Evolutionary conservation across 2,888 invertebrate genomes (phyloP), one percentile per base, ranked within the genome.

Genomic region (Theodoxus fluviatilis): DNA sequence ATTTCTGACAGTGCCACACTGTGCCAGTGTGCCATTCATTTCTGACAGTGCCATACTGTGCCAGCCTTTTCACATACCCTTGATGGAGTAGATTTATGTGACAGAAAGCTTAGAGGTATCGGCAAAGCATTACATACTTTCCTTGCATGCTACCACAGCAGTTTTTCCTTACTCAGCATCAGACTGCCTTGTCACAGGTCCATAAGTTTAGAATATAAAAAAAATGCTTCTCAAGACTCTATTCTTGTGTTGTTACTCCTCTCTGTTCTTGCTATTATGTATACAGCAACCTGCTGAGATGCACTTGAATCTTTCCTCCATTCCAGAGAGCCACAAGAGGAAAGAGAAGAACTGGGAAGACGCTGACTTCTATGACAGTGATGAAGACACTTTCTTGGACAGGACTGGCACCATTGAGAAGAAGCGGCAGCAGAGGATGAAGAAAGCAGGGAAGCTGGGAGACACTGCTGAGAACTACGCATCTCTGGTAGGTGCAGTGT

Each of bases 331-430:
- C 71, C 91, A 92, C n/a, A 93, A 94, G 71, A 90, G 93, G 0
- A 94, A 94, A 85, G 88, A 90, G 12, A 92, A 92, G 77, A 92
- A 93, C 79, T 93, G 94, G 84, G 86, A 83, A 74, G 94, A 94
- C 2, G 94, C 97, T 82, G 98, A 96, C 87, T 96, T 90, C 85
- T 96, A 95, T 86, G 94, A 94, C 78, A 94, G 94, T 0, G 97
- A 99, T 82, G 98, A 99, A 73, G 98, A 99, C 86, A 93, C 93
- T 31, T 99, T 94, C 89, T 90, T 96, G 68, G 99, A 99, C 86
- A 90, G 98, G 74, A 99, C 99, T 0, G 98, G 98, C 1, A 91
- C 92, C 70, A 91, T 98, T 31, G 96, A 97, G 86, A 91, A 91
- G 78, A 97, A 96, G 85, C 90, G 98, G 7, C 90, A 91, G 79